Base-by-base conservation (phyloP, 2,888 invertebrate species). In the Dasypogon diadema region DNA sequence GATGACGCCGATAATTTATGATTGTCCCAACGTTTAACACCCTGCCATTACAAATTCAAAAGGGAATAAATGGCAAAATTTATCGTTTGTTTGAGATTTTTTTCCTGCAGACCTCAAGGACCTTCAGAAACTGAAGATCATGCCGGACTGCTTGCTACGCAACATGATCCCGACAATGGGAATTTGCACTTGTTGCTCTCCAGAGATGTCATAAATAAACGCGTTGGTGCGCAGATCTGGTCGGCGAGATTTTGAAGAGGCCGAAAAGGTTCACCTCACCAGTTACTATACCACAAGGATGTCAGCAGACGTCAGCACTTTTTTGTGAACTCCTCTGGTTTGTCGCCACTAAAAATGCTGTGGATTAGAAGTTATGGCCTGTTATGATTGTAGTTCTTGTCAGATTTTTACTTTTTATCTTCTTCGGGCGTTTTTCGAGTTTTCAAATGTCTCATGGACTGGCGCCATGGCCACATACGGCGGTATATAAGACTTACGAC, bases 381-480 rank as follows among this genome's bases (percentile, higher is more conserved):
- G 72, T 72, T 55, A 72, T 72, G 72, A 72, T 72, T 72, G 48
- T 55, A 54, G 54, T 48, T 68, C 65, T 46, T 60, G 60, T 60
- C 60, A 46, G 65, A 24, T 46, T 54, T 54, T 63, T 54, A 16
- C 54, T 70, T 54, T 70, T 70, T 70, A 51, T 51, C 18, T n/a
- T 30, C 10, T 6, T 21, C 34, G 54, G 24, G 48, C 22, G 22
- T 12, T 26, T 42, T 21, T 26, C n/a, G 16, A 12, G 34, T 70
- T 30, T 48, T 54, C n/a, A 18, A 22, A 72, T 21, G 21, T 54
- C 34, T 34, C 37, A 21, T 60, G 54, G 75, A 54, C 60, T 77
- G 77, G 77, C 77, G 77, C 77, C 77, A 74, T 48, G 48, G 58
- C 73, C 73, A 76, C 76, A 74, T 76, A 74, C 68, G 46, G 68